phyloP scores from a whole-genome alignment of 2,888 invertebrate genomes.

The Apodemia hepburni region DNA sequence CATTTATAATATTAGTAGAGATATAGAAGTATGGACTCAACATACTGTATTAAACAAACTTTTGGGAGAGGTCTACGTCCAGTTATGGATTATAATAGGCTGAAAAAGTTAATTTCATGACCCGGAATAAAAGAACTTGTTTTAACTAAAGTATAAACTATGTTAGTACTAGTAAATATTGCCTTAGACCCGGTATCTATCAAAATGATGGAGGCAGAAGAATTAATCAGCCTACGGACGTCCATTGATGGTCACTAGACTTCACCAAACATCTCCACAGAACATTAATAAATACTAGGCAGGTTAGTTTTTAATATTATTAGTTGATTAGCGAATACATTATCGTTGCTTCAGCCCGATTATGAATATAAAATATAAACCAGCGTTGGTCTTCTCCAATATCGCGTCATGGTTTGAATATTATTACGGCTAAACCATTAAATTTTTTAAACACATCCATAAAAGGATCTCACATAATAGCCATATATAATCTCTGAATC shows the following conservation, averaged over 20 bases:
- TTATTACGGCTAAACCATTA: background rate
- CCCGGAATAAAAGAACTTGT: background rate
- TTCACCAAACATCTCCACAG: background rate
- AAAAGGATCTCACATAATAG: background rate
- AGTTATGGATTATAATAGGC: background rate
- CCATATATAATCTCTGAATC: background rate
- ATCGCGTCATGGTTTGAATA: background rate
- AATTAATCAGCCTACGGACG: background rate
- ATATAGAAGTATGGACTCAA: too few species aligned
- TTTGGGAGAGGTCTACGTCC: background rate
- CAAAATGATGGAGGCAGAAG: background rate
- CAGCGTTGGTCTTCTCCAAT: background rate
- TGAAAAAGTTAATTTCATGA: background rate
- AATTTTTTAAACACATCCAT: background rate
- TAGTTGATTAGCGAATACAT: background rate
- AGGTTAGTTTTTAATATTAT: too few species aligned
- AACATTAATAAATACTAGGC: background rate
- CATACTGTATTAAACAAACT: background rate
- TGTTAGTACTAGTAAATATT: background rate
- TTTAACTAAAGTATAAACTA: too few species aligned
- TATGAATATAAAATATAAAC: background rate
- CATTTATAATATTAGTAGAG: too few species aligned
- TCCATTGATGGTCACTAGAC: background rate
- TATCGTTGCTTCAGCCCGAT: background rate
- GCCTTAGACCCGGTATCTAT: constrained; percentile 9